A percentile compares a stretch with the other conserved stretches of the same genome.
Conservation (phyloP, 2,888 invertebrate species). For the Oscheius myriophilus region DNA sequence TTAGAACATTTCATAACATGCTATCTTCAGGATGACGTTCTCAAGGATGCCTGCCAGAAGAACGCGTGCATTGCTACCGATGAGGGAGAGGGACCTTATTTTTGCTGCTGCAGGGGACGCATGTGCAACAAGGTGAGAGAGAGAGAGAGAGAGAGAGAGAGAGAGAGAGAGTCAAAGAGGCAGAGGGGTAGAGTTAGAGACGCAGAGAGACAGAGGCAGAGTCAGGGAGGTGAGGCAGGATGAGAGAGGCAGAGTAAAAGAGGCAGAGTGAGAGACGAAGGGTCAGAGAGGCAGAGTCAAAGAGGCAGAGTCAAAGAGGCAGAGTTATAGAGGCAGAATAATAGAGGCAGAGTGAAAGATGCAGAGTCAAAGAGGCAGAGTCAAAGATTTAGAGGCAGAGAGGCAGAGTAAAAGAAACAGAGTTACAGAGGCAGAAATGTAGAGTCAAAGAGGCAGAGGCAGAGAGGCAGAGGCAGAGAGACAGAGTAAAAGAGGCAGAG, state of each 20-base stretch:
- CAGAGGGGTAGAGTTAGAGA: no score
- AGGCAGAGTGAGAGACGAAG: neutral
- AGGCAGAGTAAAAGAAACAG: neutral
- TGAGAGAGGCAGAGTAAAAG: no score
- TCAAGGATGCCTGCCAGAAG: constrained; percentile 10
- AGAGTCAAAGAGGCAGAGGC: neutral
- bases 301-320: no score
- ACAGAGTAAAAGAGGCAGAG: no score
- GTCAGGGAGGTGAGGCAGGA: no score
- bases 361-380: no score
- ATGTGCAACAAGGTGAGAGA: constrained; percentile 6
- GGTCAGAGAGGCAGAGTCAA: neutral
- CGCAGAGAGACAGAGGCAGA: neutral
- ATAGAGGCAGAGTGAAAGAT: neutral
- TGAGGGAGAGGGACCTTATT: constrained; percentile 20
- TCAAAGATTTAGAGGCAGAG: neutral
- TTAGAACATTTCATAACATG: neutral
- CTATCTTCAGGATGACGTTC: constrained; percentile 11
- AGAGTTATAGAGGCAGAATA: neutral
- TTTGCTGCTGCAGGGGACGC: constrained; percentile 19
- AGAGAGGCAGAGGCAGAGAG: neutral
- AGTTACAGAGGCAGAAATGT: no score
- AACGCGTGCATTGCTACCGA: constrained; percentile 5
- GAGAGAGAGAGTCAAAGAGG: no score
- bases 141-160: neutral